Percentiles rank a stretch among this genome's conserved stretches.
These are phyloP conservation scores for Melanocharis versteri DNA, from an alignment of 2,113 vertebrate species.

Conservation along the genomic window DNA sequence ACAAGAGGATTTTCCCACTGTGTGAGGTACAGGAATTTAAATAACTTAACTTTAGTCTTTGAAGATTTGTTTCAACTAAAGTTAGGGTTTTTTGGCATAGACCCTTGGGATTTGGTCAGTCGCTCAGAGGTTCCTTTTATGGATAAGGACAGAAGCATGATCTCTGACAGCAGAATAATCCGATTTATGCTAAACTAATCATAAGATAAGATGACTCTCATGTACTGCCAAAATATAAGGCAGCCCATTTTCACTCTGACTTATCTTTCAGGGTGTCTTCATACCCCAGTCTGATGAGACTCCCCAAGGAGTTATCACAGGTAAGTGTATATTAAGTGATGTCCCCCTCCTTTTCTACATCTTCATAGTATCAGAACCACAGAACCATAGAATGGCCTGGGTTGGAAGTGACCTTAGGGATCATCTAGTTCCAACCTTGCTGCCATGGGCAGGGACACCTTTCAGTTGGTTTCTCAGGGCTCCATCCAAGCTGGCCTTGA, in stretches of 20 bases:
- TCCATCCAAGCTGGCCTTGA: neutral
- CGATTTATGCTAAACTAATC: neutral
- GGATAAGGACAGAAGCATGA: neutral
- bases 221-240: neutral
- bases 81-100: neutral
- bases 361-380: neutral
- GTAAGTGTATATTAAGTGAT: neutral
- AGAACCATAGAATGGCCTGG: neutral
- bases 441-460: neutral
- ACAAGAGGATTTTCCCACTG: neutral
- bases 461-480: neutral
- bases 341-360: neutral
- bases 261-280: neutral
- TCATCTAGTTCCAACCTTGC: neutral
- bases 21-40: neutral
- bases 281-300: neutral
- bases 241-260: neutral
- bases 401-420: neutral
- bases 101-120: neutral
- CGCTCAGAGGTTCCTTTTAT: fast-evolving
- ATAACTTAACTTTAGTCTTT: neutral
- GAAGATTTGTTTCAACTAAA: neutral
- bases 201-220: neutral
- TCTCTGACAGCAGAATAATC: neutral
- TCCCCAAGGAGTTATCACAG: neutral